A percentile compares a stretch with the other conserved stretches of the same genome.
Evolutionary conservation across 2,888 invertebrate species (phyloP).

Genomic region (Netelia melanura): DNA sequence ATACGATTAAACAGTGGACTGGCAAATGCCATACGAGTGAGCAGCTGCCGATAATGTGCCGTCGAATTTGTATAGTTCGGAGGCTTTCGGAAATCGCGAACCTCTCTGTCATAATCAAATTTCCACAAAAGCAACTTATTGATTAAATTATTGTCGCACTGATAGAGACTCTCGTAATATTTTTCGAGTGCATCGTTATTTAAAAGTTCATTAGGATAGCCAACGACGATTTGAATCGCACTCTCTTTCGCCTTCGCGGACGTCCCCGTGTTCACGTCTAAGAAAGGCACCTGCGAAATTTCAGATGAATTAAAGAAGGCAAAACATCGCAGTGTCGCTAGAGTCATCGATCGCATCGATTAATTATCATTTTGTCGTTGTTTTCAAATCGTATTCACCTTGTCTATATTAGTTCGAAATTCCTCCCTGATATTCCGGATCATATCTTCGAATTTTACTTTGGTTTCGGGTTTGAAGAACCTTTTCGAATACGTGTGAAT

Average conservation of each 20-base stretch:
- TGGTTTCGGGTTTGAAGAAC: constrained; percentile 95
- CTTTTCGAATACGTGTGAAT: constrained; percentile 93
- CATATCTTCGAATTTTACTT: constrained; percentile 89
- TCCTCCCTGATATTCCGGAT: constrained; percentile 85
- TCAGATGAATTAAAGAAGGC: constrained; percentile 4
- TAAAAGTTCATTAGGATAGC: constrained; percentile 95
- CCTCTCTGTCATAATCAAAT: constrained; percentile 85
- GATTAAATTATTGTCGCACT: constrained; percentile 84
- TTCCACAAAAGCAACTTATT: constrained; percentile 85
- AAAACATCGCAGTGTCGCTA: not conserved
- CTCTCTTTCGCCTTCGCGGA: constrained; percentile 93
- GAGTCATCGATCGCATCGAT: not conserved
- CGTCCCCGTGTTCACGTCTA: constrained; percentile 93
- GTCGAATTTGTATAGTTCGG: constrained; percentile 87
- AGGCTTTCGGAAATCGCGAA: constrained; percentile 85
- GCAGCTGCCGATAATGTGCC: constrained; percentile 82
- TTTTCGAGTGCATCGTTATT: constrained; percentile 92
- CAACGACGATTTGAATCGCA: constrained; percentile 95
- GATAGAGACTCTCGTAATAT: constrained; percentile 88
- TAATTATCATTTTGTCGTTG: constrained; percentile 87
- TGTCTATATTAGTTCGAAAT: constrained; percentile 94
- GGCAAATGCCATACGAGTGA: constrained; percentile 87
- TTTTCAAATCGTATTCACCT: constrained; percentile 89
- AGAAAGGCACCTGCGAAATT: constrained; percentile 91
- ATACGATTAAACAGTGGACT: constrained; percentile 86